These are phyloP conservation scores for Antennarius striatus DNA, from an alignment of 2,113 vertebrate species.

Conservation along the genomic window DNA sequence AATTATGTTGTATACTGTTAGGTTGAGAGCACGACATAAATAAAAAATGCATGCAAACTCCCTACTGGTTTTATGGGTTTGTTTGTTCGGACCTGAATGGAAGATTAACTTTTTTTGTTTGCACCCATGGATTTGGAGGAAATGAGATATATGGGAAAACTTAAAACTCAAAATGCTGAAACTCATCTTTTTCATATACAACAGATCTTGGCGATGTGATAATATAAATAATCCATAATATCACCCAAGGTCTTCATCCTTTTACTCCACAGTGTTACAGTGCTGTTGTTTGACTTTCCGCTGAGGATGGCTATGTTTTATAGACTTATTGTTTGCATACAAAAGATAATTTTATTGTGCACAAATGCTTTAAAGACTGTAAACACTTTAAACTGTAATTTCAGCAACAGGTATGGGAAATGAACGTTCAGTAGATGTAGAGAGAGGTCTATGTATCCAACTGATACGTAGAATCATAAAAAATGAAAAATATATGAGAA, in stretches of 20 bases:
- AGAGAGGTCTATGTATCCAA: neutral
- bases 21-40: neutral
- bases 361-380: neutral
- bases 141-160: neutral
- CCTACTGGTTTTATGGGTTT: neutral
- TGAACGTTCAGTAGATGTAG: neutral
- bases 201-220: slow-evolving; percentile 2
- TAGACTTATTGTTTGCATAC: slow-evolving; percentile 14
- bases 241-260: slow-evolving; percentile 11
- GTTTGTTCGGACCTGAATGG: neutral
- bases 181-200: neutral
- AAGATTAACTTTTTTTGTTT: neutral
- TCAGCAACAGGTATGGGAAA: slow-evolving; percentile 1
- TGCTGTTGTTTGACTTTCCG: neutral
- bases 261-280: slow-evolving; percentile 67
- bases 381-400: neutral
- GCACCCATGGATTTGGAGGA: neutral
- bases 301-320: slow-evolving; percentile 2
- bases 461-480: too few relatives aligned
- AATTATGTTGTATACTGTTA: neutral
- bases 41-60: neutral
- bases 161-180: neutral
- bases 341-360: neutral
- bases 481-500: too few relatives aligned
- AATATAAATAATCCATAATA: neutral